A percentile compares a stretch with the other conserved stretches of the same genome.
phyloP scores from a whole-genome alignment of 1,140 invertebrate species.

The Drosophila sproati region DNA sequence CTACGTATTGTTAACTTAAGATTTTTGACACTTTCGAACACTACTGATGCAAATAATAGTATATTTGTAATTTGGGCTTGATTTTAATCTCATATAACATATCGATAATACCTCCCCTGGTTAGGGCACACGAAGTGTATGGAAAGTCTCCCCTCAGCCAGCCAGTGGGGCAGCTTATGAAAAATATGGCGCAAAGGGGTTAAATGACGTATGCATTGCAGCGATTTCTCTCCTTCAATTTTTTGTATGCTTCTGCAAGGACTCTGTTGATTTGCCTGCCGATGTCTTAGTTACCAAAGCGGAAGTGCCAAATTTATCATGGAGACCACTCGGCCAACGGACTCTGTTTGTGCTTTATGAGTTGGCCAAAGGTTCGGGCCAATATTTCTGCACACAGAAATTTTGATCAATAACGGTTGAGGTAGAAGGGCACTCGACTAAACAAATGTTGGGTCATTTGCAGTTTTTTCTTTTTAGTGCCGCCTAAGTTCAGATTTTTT shows the following conservation, averaged over 20 bases:
- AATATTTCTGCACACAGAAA: slow-evolving; percentile 37
- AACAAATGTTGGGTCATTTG: slow-evolving; percentile 69
- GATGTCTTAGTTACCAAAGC: slow-evolving; percentile 76
- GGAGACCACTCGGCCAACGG: slow-evolving; percentile 24
- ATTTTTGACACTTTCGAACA: no score
- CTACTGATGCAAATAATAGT: no score
- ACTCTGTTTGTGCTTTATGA: slow-evolving; percentile 65
- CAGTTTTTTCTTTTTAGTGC: slow-evolving; percentile 42
- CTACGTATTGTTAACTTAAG: no score
- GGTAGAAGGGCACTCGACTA: slow-evolving; percentile 37
- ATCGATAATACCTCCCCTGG: not conserved
- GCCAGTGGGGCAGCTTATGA: slow-evolving; percentile 69
- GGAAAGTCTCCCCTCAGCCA: not conserved
- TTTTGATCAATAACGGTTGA: slow-evolving; percentile 67
- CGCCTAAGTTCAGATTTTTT: slow-evolving; percentile 35
- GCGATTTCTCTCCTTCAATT: slow-evolving; percentile 70
- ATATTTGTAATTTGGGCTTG: no score
- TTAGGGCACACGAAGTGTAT: slow-evolving; percentile 4
- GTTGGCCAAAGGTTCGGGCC: slow-evolving; percentile 49
- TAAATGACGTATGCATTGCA: slow-evolving; percentile 82
- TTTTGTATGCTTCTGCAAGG: not conserved
- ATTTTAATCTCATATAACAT: no score
- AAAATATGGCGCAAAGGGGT: slow-evolving; percentile 82
- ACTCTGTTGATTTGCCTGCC: slow-evolving; percentile 61
- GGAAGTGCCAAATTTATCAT: slow-evolving; percentile 74